Evolutionary conservation across 2,888 invertebrate species (phyloP).

Genomic region (Maniola hyperantus): DNA sequence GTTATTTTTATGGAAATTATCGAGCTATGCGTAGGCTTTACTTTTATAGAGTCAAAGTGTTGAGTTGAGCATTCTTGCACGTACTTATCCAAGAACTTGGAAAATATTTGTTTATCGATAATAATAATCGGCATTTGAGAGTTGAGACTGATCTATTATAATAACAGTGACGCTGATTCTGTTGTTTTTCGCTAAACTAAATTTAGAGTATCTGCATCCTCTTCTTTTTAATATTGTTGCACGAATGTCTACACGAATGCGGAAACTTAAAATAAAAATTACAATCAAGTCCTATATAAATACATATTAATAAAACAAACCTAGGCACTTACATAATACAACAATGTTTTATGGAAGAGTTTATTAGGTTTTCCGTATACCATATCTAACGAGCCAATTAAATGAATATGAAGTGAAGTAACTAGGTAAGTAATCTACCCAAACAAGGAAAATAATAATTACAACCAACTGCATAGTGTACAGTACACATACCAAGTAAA

Average conservation of each 20-base stretch:
- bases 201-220: too few species aligned
- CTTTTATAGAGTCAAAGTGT: neutral
- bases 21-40: slow-evolving; percentile 17
- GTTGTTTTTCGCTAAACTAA: too few species aligned
- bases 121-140: neutral
- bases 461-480: slow-evolving; percentile 19
- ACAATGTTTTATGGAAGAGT: slow-evolving; percentile 1
- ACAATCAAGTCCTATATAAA: neutral
- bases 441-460: slow-evolving; percentile 35
- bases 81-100: slow-evolving; percentile 10
- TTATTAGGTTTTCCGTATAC: neutral
- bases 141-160: neutral
- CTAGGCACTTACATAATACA: neutral
- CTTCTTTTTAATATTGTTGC: too few species aligned
- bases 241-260: too few species aligned
- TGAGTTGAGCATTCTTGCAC: slow-evolving; percentile 3
- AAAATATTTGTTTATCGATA: neutral
- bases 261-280: neutral
- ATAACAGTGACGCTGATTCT: too few species aligned
- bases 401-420: neutral
- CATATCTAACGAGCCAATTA: neutral
- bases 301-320: neutral
- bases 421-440: slow-evolving; percentile 10
- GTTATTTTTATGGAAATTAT: slow-evolving; percentile 27
- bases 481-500: slow-evolving; percentile 8